These are phyloP conservation scores for Acanthopagrus latus DNA, from an alignment of 2,797 vertebrate genomes.

Conservation along the genomic window DNA sequence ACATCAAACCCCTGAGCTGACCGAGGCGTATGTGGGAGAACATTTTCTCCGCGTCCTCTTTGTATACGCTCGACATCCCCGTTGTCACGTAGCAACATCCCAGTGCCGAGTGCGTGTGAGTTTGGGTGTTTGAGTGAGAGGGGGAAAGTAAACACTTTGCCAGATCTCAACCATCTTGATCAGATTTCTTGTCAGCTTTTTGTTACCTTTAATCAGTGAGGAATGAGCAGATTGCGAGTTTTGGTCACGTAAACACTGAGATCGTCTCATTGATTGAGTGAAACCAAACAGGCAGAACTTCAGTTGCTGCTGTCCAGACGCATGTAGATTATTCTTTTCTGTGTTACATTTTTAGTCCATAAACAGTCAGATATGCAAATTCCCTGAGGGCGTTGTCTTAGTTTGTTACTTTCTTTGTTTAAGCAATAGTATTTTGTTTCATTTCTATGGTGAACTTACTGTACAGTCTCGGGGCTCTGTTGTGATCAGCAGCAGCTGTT, in stretches of 20 bases:
- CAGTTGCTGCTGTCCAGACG: not conserved
- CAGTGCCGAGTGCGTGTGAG: not conserved
- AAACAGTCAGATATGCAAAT: not conserved
- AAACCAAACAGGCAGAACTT: not conserved
- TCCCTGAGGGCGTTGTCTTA: not conserved
- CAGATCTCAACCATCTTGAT: conserved; percentile 19
- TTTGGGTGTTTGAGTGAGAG: not conserved
- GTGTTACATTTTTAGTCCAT: not conserved
- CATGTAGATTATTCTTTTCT: not conserved
- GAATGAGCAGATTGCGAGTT: conserved; percentile 1
- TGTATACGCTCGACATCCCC: not conserved
- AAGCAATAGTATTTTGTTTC: not conserved
- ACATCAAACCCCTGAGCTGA: not conserved
- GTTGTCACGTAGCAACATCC: conserved; percentile 24
- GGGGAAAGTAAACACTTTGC: conserved; percentile 19
- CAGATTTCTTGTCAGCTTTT: not conserved
- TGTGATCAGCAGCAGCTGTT: too few relatives aligned
- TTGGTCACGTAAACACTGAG: not conserved
- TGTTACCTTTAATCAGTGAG: conserved; percentile 35
- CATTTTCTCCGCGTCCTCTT: not conserved
- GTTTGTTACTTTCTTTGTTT: not conserved
- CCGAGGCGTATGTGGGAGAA: not conserved
- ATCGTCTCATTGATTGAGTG: not conserved
- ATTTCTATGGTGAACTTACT: too few relatives aligned
- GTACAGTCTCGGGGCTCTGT: too few relatives aligned